Percentiles rank a stretch among this genome's conserved stretches.
phyloP scores from a whole-genome alignment of 2,888 invertebrate species.

The Pyrrhosoma nymphula region DNA sequence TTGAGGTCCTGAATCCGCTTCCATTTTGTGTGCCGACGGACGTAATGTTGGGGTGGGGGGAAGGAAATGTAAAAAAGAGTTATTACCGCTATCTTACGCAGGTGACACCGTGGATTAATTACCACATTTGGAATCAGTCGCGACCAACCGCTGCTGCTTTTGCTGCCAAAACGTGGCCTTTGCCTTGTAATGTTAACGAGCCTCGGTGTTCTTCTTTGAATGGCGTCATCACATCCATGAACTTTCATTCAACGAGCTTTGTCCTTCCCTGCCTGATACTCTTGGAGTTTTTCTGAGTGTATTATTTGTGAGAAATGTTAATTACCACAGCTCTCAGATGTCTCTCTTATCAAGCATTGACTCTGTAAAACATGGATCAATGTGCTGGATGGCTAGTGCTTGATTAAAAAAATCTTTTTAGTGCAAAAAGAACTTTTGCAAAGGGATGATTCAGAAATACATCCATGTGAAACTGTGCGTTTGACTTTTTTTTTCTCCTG shows the following conservation, averaged over 20 bases:
- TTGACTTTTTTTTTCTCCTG: too few species aligned
- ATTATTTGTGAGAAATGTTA: background rate
- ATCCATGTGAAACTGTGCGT: too few species aligned
- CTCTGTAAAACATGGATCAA: background rate
- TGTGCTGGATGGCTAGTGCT: background rate
- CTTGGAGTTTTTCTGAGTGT: background rate
- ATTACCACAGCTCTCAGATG: background rate
- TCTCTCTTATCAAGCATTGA: background rate
- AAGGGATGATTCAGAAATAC: too few species aligned
- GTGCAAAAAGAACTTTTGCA: too few species aligned
- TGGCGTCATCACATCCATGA: background rate
- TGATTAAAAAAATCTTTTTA: too few species aligned
- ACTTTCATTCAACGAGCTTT: background rate
- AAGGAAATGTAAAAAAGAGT: background rate
- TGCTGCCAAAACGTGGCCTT: background rate
- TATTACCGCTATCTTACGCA: background rate
- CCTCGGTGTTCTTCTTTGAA: background rate
- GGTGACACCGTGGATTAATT: constrained; percentile 12
- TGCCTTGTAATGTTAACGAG: background rate
- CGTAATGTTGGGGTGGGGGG: background rate
- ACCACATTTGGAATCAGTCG: background rate
- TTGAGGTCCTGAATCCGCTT: background rate
- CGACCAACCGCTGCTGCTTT: background rate
- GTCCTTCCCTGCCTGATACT: background rate
- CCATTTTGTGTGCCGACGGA: background rate